Percentiles rank a stretch among this genome's conserved stretches.
phyloP scores from a whole-genome alignment of 2,888 invertebrate genomes.

The Drosophila bunnanda region DNA sequence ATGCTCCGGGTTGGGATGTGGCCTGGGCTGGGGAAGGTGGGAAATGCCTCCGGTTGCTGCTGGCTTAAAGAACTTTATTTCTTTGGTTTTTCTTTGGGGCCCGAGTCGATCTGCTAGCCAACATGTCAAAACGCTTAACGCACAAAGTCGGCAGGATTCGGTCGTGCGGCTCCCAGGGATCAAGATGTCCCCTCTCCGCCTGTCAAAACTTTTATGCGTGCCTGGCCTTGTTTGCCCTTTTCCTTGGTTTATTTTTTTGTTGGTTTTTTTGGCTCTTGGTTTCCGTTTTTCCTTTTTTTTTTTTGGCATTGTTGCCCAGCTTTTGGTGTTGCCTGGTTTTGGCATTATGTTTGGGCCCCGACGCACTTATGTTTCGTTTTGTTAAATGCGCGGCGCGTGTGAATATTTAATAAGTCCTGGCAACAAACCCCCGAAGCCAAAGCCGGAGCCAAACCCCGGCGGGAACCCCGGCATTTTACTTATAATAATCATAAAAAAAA shows the following conservation, averaged over 20 bases:
- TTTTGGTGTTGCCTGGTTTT: constrained; percentile 50
- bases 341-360: constrained; percentile 51
- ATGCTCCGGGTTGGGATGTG: constrained; percentile 28
- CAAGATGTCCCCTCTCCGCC: constrained; percentile 52
- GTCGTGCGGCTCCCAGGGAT: constrained; percentile 72
- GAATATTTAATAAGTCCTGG: constrained; percentile 77
- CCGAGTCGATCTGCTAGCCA: constrained; percentile 54
- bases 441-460: constrained; percentile 14
- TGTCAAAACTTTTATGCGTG: constrained; percentile 79
- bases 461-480: constrained; percentile 60
- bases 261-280: constrained; percentile 29
- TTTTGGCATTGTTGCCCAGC: constrained; percentile 26
- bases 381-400: constrained; percentile 78
- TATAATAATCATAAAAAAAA: constrained; percentile 76
- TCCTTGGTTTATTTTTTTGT: constrained; percentile 36
- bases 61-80: constrained; percentile 69
- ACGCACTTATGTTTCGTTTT: constrained; percentile 65
- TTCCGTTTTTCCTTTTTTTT: constrained; percentile 24
- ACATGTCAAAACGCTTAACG: constrained; percentile 79
- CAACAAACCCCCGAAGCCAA: constrained; percentile 23
- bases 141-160: constrained; percentile 61
- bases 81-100: constrained; percentile 30
- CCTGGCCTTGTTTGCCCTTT: constrained; percentile 62
- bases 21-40: background rate
- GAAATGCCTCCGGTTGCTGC: constrained; percentile 12